These are phyloP conservation scores for Brachyrhaphis roseni DNA, from an alignment of 2,797 vertebrate species.

Conservation along the genomic window DNA sequence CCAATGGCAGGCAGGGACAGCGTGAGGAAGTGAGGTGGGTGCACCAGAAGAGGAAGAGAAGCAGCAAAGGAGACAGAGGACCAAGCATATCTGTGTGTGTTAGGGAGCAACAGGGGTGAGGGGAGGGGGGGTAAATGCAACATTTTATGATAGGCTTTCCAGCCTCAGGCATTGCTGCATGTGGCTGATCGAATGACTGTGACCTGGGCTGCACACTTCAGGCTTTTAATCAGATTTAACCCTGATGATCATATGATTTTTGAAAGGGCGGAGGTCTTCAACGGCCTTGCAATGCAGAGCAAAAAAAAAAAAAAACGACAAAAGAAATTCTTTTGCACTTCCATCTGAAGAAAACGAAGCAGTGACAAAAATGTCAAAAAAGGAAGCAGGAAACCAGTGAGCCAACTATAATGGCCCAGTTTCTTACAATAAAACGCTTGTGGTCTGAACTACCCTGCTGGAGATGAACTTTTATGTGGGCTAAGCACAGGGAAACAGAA, in stretches of 20 bases:
- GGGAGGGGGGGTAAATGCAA: background rate
- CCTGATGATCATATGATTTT: slow-evolving; percentile 25
- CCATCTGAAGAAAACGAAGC: slow-evolving; percentile 2
- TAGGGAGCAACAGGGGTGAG: slow-evolving; percentile 20
- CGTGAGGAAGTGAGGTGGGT: slow-evolving; percentile 64
- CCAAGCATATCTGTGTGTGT: slow-evolving; percentile 16
- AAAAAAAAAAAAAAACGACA: background rate
- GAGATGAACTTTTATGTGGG: slow-evolving; percentile 3
- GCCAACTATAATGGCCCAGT: slow-evolving; percentile 17
- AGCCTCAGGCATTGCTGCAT: slow-evolving; percentile 20
- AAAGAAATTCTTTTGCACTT: slow-evolving; percentile 16
- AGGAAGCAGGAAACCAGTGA: slow-evolving; percentile 36
- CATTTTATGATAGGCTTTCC: background rate
- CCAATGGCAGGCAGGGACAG: slow-evolving; percentile 51
- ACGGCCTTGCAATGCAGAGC: background rate
- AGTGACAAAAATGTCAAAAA: slow-evolving; percentile 28
- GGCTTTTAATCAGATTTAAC: slow-evolving; percentile 45
- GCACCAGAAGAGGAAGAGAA: slow-evolving; percentile 56
- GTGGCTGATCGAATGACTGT: slow-evolving; percentile 35
- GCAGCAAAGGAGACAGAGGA: slow-evolving; percentile 27
- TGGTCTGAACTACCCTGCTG: background rate
- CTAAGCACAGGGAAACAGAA: background rate
- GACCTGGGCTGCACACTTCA: slow-evolving; percentile 41
- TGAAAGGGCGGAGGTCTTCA: slow-evolving; percentile 1
- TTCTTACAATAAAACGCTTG: slow-evolving; percentile 2